Evolutionary conservation across 2,113 vertebrate genomes (phyloP).

Genomic region (Takifugu bimaculatus): DNA sequence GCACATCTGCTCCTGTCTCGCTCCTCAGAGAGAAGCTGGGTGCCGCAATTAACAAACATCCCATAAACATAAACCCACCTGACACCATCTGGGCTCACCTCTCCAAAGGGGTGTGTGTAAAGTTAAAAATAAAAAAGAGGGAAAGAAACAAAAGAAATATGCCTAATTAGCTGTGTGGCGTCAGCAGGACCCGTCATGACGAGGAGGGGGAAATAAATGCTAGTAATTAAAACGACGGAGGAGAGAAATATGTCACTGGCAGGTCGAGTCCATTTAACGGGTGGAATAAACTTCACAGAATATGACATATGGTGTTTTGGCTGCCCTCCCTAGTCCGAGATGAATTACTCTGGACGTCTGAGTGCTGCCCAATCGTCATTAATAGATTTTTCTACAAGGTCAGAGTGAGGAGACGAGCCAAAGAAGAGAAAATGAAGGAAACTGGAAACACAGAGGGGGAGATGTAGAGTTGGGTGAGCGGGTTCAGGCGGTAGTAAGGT

Average conservation of each 20-base stretch:
- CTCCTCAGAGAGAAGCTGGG: conserved; percentile 3
- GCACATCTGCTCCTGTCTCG: conserved; percentile 43
- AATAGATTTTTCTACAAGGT: conserved; percentile 47
- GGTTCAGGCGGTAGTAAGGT: conserved; percentile 43
- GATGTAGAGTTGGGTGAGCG: conserved; percentile 11
- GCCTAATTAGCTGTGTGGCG: background rate
- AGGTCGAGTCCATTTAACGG: conserved; percentile 20
- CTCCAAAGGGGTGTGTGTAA: conserved; percentile 5
- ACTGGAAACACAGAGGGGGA: background rate
- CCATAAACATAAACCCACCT: conserved; percentile 16
- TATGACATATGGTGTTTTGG: conserved; percentile 32
- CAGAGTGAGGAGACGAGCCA: conserved; percentile 7
- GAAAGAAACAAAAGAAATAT: too few relatives aligned
- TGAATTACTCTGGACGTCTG: conserved; percentile 48
- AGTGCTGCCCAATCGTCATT: conserved; percentile 45
- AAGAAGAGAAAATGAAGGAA: background rate
- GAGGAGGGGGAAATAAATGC: conserved; percentile 31
- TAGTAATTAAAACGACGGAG: conserved; percentile 38
- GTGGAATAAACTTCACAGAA: conserved; percentile 30
- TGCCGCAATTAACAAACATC: conserved; percentile 19
- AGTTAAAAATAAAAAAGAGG: too few relatives aligned
- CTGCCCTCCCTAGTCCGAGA: conserved; percentile 31
- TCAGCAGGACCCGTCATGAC: conserved; percentile 20
- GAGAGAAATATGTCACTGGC: conserved; percentile 23
- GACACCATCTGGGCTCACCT: conserved; percentile 3